Base-by-base conservation (phyloP, 2,797 vertebrate genomes). In the Cirrhinus molitorella region DNA sequence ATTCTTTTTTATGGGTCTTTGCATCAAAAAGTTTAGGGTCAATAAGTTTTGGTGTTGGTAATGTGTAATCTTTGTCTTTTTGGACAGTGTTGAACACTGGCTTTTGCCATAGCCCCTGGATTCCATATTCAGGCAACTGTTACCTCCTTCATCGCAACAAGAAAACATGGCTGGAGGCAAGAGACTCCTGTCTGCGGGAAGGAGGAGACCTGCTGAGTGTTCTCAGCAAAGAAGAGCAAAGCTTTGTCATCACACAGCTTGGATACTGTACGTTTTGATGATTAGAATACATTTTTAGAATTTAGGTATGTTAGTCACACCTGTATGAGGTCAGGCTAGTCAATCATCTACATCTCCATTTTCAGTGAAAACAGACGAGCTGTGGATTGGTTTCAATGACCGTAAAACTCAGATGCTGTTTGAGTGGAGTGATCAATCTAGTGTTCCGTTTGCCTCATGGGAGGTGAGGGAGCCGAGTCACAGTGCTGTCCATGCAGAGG, bases 361-460 rank as follows among this genome's bases (percentile, higher is more conserved):
- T 51, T 59, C 83, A 98, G 97, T 90, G 31, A 85, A 94, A 73
- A 88, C 37, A 12, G 97, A 98, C 88, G 94, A 96, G 88, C 90
- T 99, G 51, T 99, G 98, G 98, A 96, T 97, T 66, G 98, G 98
- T 40, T 88, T 99, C 88, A 99, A 98, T 77, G 97, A 99, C 91
- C 91, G 92, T 72, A 96, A 86, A 87, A 94, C 93, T 53, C 95
- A 97, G 72, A 95, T 97, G 90, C 93, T 96, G 87, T 99, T 99
- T 93, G 96, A 97, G 82, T 99, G 98, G 98, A 97, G 94, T 0
- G 98, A 99, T 88, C 92, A 95, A 11, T 94, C 95, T 0, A 89
- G 92, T 0, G 96, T 99, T 47, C 94, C 89, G 0, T 98, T 95
- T 84, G 96, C 95, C 43, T 96, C 91, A 81, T 99, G 98, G 97